Base-by-base conservation (phyloP, 2,797 vertebrate genomes). In the Sebastes steindachneri region DNA sequence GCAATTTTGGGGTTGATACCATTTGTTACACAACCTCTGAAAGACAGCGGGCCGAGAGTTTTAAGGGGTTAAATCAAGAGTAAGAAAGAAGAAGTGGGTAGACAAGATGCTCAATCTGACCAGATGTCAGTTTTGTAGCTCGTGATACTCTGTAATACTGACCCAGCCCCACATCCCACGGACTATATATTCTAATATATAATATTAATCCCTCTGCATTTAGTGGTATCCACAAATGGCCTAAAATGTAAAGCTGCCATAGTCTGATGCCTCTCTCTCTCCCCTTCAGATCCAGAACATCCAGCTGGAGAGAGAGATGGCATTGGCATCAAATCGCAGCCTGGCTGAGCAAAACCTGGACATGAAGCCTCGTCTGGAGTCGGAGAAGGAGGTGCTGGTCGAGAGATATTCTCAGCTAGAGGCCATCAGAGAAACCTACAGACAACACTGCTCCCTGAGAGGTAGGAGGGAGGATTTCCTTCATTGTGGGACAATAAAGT, bases 251-350 rank as follows among this genome's bases (percentile, higher is more conserved):
- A 64, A 51, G 12, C 11, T 35, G 17, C 37, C 1, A 6, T 31
- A 29, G 25, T 58, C 3, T 48, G 5, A 70, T 21, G 2, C 21
- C 10, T 35, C 12, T 21, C 29, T 78, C 19, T 28, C 3, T 19
- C 12, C 33, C 4, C 53, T 4, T 5, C 83, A 99, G 98, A 96
- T 99, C 25, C 97, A 99, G 94, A 97, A 97, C 89, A 95, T 98
- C 53, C 98, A 99, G 93, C 93, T 99, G 92, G 97, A 98, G 67
- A 94, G 97, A 69, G 98, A 99, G 89, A 98, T 99, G 98, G 96
- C 97, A 0, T 87, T 99, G 77, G 98, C 98, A 6, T 95, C 97
- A 73, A 99, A 99, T 87, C 96, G 98, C 45, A 99, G 97, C 87
- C 93, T 99, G 90, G 98, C 98, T 0, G 98, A 99, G 87, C 96